A percentile compares a stretch with the other conserved stretches of the same genome.
phyloP scores from a whole-genome alignment of 2,797 vertebrate species.

The Lithobates pipiens region DNA sequence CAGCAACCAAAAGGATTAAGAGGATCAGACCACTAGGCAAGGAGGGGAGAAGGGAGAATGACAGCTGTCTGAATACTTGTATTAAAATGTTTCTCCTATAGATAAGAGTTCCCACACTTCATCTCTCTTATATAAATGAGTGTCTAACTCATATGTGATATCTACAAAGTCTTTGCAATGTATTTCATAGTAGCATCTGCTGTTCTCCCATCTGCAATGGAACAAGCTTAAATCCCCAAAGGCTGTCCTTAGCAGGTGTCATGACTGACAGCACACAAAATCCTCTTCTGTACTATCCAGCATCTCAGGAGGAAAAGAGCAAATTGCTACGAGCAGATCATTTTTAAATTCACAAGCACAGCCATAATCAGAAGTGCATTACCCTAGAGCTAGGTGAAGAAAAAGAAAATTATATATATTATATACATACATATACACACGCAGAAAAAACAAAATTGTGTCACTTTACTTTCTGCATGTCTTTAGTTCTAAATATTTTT shows the following conservation, averaged over 20 bases:
- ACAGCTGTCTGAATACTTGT: neutral
- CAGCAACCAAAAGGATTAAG: slow-evolving; percentile 91
- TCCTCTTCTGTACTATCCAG: slow-evolving; percentile 52
- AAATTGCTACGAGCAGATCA: neutral
- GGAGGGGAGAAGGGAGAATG: slow-evolving; percentile 74
- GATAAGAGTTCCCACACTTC: neutral
- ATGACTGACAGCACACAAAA: slow-evolving; percentile 62
- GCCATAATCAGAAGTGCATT: no score
- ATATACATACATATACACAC: no score
- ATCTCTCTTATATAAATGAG: neutral
- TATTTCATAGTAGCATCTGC: slow-evolving; percentile 15
- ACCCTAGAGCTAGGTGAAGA: no score
- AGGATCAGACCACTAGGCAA: slow-evolving; percentile 88
- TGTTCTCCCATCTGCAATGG: slow-evolving; percentile 34
- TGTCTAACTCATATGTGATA: neutral
- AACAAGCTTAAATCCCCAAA: slow-evolving; percentile 62
- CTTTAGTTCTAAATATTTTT: no score
- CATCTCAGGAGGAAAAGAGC: slow-evolving; percentile 5
- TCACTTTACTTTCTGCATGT: no score
- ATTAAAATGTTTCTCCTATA: neutral
- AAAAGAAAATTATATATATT: no score
- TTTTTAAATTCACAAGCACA: neutral
- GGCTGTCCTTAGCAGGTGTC: slow-evolving; percentile 66
- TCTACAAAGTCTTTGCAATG: neutral
- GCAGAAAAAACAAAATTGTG: no score